These are phyloP conservation scores for Cyrtorhinus lividipennis DNA, from an alignment of 1,140 invertebrate species.

Conservation along the genomic window DNA sequence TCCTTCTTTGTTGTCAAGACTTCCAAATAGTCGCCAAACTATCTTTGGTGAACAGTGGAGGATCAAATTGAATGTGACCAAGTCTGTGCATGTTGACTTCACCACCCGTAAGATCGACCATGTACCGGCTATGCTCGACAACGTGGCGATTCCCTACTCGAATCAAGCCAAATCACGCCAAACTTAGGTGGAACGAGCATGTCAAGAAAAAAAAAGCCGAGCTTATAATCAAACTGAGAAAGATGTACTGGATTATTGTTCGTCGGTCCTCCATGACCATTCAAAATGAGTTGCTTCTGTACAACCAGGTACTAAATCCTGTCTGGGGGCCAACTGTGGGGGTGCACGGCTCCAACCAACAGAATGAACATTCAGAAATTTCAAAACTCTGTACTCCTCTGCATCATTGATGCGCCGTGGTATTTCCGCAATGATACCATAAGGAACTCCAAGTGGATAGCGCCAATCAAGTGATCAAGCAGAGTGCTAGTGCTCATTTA, in stretches of 20 bases:
- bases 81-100: slow-evolving; percentile 26
- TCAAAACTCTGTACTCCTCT: not conserved
- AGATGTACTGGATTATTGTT: slow-evolving; percentile 22
- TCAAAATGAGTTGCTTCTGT: slow-evolving; percentile 22
- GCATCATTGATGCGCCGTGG: not conserved
- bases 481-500: not conserved
- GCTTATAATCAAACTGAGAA: slow-evolving; percentile 19
- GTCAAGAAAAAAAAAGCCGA: slow-evolving; percentile 24
- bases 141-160: not conserved
- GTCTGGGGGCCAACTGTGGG: not conserved
- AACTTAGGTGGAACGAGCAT: slow-evolving; percentile 24
- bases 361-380: not conserved
- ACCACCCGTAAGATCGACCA: slow-evolving; percentile 21
- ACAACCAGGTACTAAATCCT: slow-evolving; percentile 16
- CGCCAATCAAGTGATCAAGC: not conserved
- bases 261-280: slow-evolving; percentile 17
- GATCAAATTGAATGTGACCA: slow-evolving; percentile 25
- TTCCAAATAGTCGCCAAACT: no score
- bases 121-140: not conserved
- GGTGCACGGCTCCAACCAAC: not conserved
- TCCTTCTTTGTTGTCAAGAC: no score
- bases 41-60: no score
- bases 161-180: not conserved
- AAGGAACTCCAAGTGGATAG: not conserved
- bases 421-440: not conserved